Evolutionary conservation across 2,888 invertebrate genomes (phyloP), one percentile per base, ranked within the genome.

Genomic region (Mythimna pallens): DNA sequence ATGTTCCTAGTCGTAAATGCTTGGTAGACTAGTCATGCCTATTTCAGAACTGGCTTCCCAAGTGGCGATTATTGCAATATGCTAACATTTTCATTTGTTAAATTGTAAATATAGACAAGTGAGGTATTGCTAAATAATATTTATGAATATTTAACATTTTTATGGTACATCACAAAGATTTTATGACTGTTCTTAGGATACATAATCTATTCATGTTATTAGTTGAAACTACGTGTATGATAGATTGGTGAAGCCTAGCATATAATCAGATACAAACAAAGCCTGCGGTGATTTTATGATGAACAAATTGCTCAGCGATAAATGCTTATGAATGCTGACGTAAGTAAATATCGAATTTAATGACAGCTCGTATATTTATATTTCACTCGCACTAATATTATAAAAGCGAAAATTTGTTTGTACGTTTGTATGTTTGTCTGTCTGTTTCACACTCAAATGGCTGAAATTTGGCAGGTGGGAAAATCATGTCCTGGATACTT

Each of bases 301-400:
- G 30, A 59, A 70, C 73, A 78, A 82, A 70, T 78, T 80, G 73
- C 40, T 36, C 12, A 47, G 14, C 22, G 58, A 73, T 73, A 52
- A 57, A 81, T 50, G 34, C 3, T 52, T 12, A 47, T n/a, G 3
- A 20, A 40, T 65, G 6, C 25, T 54, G 55, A 64, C 8, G n/a
- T 65, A 67, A 43, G 67, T 58, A 64, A 57, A 61, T 58, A 66
- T 47, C n/a, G 14, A 22, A 14, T 40, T 6, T 12, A 57, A 12
- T 47, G 71, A 36, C 36, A n/a, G 14, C 7, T 34, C 17, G 36
- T 7, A 40, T 30, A 17, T 17, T 17, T 2, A 47, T 14, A 47
- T 47, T 7, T 47, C 17, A 6, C 17, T 47, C 17, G 20, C 7
- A 47, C 0, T 47, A 20, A 47, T 7, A 47, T 36, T 36, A 9